Base-by-base conservation (phyloP, 2,797 vertebrate genomes). In the Myripristis jacobus region DNA sequence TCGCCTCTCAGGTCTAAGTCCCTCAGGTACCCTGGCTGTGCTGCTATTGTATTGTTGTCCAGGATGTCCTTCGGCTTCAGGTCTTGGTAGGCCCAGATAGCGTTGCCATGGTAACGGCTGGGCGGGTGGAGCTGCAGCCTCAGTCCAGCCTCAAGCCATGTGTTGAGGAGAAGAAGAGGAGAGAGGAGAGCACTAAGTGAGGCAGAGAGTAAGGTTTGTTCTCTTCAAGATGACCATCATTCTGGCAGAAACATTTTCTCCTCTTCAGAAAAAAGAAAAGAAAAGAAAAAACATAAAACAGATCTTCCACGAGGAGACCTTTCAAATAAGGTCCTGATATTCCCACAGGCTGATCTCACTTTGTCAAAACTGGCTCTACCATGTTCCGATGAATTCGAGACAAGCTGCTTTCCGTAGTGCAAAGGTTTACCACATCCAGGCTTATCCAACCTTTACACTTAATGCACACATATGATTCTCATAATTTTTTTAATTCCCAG, bases 41-140 rank as follows among this genome's bases (percentile, higher is more conserved):
- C 89, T 79, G 85, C 88, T 92, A 91, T 94, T 92, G 91, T 92
- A 93, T 92, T 94, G 92, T 93, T 93, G 92, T 93, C 93, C 91
- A 90, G 92, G 90, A 93, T 93, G 92, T 94, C 92, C 92, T 94
- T 94, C 91, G 91, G 92, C 93, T 93, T 89, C 89, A 89, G 93
- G 93, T 94, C 93, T 94, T 94, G 93, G 93, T 93, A 92, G 92
- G 91, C 92, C 91, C 83, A 92, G 92, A 94, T 92, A 92, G 90
- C 75, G 93, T 94, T 94, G 89, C 93, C 88, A 92, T 93, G 74
- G 92, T 72, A 92, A 95, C 92, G 81, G 79, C 81, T 81, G 83
- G 84, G 90, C 87, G 88, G 91, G 91, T 91, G 91, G 89, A 92
- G 92, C 82, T 74, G 88, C 88, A 91, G 91, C 86, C 83, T 89